phyloP scores from a whole-genome alignment of 2,888 invertebrate genomes.

The Chymomyza amoena region DNA sequence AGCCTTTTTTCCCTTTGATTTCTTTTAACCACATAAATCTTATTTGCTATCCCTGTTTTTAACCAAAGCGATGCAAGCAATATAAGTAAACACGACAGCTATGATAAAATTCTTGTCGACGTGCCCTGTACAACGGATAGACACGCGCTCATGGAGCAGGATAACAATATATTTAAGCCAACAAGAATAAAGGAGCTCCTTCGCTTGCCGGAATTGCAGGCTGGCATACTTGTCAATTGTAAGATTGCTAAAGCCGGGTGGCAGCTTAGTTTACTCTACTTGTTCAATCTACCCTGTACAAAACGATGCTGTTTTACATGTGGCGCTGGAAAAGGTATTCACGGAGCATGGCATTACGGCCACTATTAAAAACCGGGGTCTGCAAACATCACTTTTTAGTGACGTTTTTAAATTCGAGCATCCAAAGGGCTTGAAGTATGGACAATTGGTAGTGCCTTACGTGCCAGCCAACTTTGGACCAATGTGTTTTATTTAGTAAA shows the following conservation, averaged over 20 bases:
- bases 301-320: slow-evolving; percentile 97
- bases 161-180: slow-evolving; percentile 93
- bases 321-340: too few relatives aligned
- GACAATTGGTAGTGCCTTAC: slow-evolving; percentile 91
- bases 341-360: too few relatives aligned
- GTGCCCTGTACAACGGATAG: too few relatives aligned
- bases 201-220: slow-evolving; percentile 89
- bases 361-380: too few relatives aligned
- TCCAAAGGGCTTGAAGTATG: slow-evolving; percentile 85
- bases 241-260: slow-evolving; percentile 82
- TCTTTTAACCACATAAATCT: too few relatives aligned
- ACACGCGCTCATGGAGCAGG: slow-evolving; percentile 87
- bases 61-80: slow-evolving; percentile 83
- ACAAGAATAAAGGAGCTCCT: slow-evolving; percentile 89
- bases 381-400: too few relatives aligned
- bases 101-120: slow-evolving; percentile 90
- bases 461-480: slow-evolving; percentile 95
- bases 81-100: slow-evolving; percentile 82
- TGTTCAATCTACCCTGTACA: slow-evolving; percentile 97
- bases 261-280: slow-evolving; percentile 96
- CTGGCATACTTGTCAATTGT: slow-evolving; percentile 84
- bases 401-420: slow-evolving; percentile 83
- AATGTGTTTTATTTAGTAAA: slow-evolving; percentile 89
- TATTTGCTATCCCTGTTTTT: too few relatives aligned
- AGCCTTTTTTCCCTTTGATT: too few relatives aligned